Base-by-base conservation (phyloP, 1,140 invertebrate genomes). In the Megathymus violae region DNA sequence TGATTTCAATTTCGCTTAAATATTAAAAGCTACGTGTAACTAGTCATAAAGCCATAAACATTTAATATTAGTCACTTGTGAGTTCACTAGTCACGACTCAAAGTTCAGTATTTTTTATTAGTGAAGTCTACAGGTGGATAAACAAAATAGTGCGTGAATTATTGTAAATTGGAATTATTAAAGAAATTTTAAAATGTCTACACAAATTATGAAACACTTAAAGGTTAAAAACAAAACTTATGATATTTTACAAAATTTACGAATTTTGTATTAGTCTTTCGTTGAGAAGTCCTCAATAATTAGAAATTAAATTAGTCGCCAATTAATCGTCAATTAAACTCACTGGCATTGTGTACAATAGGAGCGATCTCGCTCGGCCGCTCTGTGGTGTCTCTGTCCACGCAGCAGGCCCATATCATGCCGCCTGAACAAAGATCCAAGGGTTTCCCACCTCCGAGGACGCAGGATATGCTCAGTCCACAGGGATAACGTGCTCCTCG, bases 401-500 rank as follows among this genome's bases (percentile, higher is more conserved):
- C 95, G 80, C 97, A 98, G 84, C 97, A 98, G 6, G 96, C 96
- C 97, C 97, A 98, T 65, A 98, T 96, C 92, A 97, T 94, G 17
- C 97, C 97, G 41, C 97, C 97, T n/a, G 96, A 97, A 86, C 97
- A 98, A 0, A 98, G 93, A 91, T 98, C 97, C 74, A 97, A 80
- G 0, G 97, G 97, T 62, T 96, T 94, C 9, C 96, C 96, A 4
- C 97, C 97, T 9, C 95, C 95, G 41, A 98, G 89, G 10, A 98
- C 96, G 81, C 97, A 98, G 43, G 96, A 96, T 67, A 98, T 96
- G 82, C 96, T 97, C 44, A 98, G 92, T 0, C 97, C 96, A 78
- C 97, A 98, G 64, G 96, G 95, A 91, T 96, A 98, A 77, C 95
- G 94, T 4, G 95, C 93, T n/a, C 97, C 97, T 71, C 96, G 94